phyloP scores from a whole-genome alignment of 2,888 invertebrate genomes.

The Blastobasis adustella region DNA sequence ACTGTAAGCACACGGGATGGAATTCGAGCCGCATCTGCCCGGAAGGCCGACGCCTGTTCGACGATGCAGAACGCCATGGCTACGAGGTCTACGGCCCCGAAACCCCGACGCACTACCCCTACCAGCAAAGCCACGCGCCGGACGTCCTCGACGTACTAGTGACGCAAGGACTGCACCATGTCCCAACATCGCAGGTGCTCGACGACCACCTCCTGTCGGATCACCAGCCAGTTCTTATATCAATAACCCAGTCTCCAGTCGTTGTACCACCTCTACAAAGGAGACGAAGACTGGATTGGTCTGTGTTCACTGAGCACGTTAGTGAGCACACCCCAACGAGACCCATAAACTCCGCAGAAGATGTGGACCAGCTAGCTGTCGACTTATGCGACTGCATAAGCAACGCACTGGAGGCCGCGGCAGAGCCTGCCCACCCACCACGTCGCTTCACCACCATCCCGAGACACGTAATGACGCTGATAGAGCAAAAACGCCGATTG shows the following conservation, averaged over 20 bases:
- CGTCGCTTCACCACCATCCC: not conserved
- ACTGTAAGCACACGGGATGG: slow-evolving; percentile 13
- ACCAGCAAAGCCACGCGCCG: not conserved
- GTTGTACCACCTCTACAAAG: too few species aligned
- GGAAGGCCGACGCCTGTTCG: slow-evolving; percentile 3
- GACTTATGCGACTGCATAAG: not conserved
- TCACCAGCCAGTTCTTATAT: not conserved
- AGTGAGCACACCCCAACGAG: not conserved
- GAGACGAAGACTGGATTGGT: not conserved
- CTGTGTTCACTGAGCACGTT: not conserved
- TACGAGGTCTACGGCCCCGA: slow-evolving; percentile 9
- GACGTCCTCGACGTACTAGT: slow-evolving; percentile 10
- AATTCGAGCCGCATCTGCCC: slow-evolving; percentile 1
- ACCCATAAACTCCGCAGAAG: not conserved
- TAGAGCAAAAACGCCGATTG: slow-evolving; percentile 1
- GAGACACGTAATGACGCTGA: not conserved
- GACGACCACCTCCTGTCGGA: slow-evolving; percentile 7
- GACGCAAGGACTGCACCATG: not conserved
- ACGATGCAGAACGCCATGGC: slow-evolving; percentile 4
- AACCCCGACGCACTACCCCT: slow-evolving; percentile 7
- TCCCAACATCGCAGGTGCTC: not conserved
- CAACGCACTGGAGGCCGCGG: not conserved
- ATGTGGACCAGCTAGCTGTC: not conserved
- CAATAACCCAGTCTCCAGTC: too few species aligned
- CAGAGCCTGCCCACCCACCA: not conserved